These are phyloP conservation scores for Trididemnum clinides DNA, from an alignment of 23 tunicate genomes.

Conservation along the genomic window DNA sequence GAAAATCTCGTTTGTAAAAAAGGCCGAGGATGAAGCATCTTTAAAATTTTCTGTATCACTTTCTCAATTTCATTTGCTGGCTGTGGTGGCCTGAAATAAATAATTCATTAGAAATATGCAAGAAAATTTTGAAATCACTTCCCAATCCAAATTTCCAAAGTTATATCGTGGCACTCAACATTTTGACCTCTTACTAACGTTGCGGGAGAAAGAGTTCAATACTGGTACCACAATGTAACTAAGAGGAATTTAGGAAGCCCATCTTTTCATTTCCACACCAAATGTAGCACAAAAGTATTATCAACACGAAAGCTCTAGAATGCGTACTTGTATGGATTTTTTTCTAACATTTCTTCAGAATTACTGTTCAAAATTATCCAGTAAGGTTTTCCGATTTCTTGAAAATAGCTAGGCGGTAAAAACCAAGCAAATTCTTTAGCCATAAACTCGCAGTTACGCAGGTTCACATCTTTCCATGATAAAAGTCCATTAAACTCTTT, in stretches of 20 bases:
- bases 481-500: slow-evolving; percentile 37
- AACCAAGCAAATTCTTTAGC: slow-evolving; percentile 50
- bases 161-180: too few relatives aligned
- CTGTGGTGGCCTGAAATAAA: slow-evolving; percentile 15
- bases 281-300: too few relatives aligned
- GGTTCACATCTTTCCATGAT: slow-evolving; percentile 39
- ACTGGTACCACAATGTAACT: too few relatives aligned
- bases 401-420: slow-evolving; percentile 9
- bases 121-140: too few relatives aligned
- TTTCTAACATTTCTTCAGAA: not conserved
- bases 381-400: slow-evolving; percentile 32
- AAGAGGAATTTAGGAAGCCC: too few relatives aligned
- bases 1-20: slow-evolving; percentile 57
- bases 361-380: slow-evolving; percentile 23
- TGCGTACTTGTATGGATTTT: not conserved
- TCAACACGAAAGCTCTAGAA: too few relatives aligned
- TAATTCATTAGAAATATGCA: not conserved
- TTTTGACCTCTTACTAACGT: too few relatives aligned
- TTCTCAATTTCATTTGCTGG: slow-evolving; percentile 29
- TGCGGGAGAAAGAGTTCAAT: too few relatives aligned
- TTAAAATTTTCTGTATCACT: slow-evolving; percentile 24
- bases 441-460: not conserved
- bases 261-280: too few relatives aligned
- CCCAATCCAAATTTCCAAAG: too few relatives aligned
- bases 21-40: slow-evolving; percentile 59